A percentile compares a stretch with the other conserved stretches of the same genome.
Conservation (phyloP, 2,888 invertebrate genomes). For the Mylabris sibirica region DNA sequence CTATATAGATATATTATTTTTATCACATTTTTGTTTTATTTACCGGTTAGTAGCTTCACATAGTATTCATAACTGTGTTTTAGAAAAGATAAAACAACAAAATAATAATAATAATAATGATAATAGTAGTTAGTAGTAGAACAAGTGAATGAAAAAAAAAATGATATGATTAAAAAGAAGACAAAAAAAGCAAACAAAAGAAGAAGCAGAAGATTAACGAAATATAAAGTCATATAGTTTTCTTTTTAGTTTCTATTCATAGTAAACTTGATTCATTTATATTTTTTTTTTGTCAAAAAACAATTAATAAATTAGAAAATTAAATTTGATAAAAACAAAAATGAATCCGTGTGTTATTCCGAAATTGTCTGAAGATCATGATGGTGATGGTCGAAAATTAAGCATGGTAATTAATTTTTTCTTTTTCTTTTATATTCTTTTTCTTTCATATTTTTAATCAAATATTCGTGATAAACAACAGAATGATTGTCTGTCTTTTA, state of each 20-base stretch:
- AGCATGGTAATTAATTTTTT: constrained; percentile 67
- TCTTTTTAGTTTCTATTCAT: background rate
- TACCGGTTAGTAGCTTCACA: background rate
- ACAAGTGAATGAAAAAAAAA: too few species aligned
- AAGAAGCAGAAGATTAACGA: too few species aligned
- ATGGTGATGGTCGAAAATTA: constrained; percentile 70
- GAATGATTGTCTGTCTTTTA: too few species aligned
- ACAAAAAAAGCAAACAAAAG: too few species aligned
- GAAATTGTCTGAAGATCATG: constrained; percentile 64
- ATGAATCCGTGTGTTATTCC: constrained; percentile 65
- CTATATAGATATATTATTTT: too few species aligned
- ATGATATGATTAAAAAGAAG: too few species aligned
- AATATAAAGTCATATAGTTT: background rate
- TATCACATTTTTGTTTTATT: background rate
- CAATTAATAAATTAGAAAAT: constrained; percentile 21
- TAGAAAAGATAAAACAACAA: background rate
- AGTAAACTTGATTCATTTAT: background rate
- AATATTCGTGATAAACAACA: too few species aligned
- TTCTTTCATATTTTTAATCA: background rate
- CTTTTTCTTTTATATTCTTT: constrained; percentile 2
- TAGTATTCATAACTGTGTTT: background rate
- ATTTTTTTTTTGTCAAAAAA: background rate
- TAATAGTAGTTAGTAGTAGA: background rate
- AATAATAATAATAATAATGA: background rate
- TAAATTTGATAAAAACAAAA: too few species aligned